Conservation (phyloP, 30 jellyfish, hydroid and myxozoan species). For the Aurelia sp. region DNA sequence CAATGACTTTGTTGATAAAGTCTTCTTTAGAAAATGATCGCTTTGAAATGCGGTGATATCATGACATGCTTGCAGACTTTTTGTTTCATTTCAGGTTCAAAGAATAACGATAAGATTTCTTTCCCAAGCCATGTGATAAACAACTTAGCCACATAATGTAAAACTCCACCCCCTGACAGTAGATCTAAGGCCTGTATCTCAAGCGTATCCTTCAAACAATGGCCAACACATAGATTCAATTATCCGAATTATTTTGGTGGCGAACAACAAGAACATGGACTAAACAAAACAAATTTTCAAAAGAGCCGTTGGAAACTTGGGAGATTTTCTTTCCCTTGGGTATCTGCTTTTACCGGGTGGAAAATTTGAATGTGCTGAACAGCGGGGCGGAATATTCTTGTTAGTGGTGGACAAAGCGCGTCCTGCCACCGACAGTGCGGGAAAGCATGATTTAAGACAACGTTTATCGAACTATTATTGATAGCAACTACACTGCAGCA, state of each 20-base stretch:
- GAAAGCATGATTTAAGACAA: slow-evolving; percentile 18
- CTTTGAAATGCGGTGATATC: no score
- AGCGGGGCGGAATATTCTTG: slow-evolving; percentile 69
- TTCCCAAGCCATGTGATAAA: slow-evolving; percentile 18
- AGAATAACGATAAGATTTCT: not conserved
- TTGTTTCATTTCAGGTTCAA: no score
- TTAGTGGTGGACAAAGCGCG: slow-evolving; percentile 46
- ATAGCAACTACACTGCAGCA: slow-evolving; percentile 15
- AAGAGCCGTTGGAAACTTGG: slow-evolving; percentile 56
- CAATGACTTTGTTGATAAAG: no score
- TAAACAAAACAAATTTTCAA: slow-evolving; percentile 48
- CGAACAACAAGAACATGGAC: slow-evolving; percentile 50
- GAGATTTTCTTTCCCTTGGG: slow-evolving; percentile 66
- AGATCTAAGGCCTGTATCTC: slow-evolving; percentile 56
- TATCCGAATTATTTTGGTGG: slow-evolving; percentile 28
- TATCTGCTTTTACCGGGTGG: slow-evolving; percentile 51
- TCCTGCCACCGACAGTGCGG: slow-evolving; percentile 66
- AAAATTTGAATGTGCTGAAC: slow-evolving; percentile 41
- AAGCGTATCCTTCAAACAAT: slow-evolving; percentile 59
- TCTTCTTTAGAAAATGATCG: no score
- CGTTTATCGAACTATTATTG: not conserved
- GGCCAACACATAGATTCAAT: slow-evolving; percentile 40
- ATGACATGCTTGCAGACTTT: no score
- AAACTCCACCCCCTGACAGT: slow-evolving; percentile 58
- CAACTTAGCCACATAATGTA: slow-evolving; percentile 2